Evolutionary conservation across 2,797 vertebrate genomes (phyloP).

Genomic region (Chromis chromis): DNA sequence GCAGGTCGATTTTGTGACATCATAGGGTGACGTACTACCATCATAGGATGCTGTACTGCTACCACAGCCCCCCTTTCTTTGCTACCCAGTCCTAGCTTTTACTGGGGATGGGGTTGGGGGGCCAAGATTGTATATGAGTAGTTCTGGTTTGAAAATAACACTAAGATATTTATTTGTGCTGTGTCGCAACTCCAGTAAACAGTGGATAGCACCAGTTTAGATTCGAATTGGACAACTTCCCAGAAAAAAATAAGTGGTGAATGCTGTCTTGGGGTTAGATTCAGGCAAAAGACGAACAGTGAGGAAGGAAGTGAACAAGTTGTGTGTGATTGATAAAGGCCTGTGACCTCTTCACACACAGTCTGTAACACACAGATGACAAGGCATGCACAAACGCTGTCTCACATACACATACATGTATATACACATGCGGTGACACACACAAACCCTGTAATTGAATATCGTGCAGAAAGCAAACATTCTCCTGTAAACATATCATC

Average conservation of each 20-base stretch:
- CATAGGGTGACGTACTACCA: background rate
- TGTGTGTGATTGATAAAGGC: slow-evolving; percentile 67
- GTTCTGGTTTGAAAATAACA: slow-evolving; percentile 74
- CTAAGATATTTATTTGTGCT: slow-evolving; percentile 78
- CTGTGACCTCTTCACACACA: slow-evolving; percentile 63
- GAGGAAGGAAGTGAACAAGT: slow-evolving; percentile 60
- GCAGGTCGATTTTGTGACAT: background rate
- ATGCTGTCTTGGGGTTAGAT: slow-evolving; percentile 5
- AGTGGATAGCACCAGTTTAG: slow-evolving; percentile 73
- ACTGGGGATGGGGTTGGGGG: slow-evolving; percentile 18
- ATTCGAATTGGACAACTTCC: slow-evolving; percentile 74
- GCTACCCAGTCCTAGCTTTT: slow-evolving; percentile 12
- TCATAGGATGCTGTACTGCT: background rate
- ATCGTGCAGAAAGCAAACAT: slow-evolving; percentile 78
- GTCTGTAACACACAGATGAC: slow-evolving; percentile 45
- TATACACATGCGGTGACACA: slow-evolving; percentile 59
- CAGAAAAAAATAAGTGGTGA: slow-evolving; percentile 42
- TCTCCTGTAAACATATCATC: slow-evolving; percentile 80
- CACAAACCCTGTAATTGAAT: slow-evolving; percentile 75
- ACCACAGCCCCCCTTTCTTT: background rate
- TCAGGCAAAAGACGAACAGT: slow-evolving; percentile 26
- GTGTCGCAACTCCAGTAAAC: slow-evolving; percentile 78
- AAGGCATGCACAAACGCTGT: slow-evolving; percentile 39
- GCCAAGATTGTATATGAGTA: slow-evolving; percentile 56
- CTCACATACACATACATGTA: slow-evolving; percentile 41